A percentile compares a stretch with the other conserved stretches of the same genome.
These are phyloP conservation scores for Geococcyx californianus DNA, from an alignment of 2,113 vertebrate species.

Conservation along the genomic window DNA sequence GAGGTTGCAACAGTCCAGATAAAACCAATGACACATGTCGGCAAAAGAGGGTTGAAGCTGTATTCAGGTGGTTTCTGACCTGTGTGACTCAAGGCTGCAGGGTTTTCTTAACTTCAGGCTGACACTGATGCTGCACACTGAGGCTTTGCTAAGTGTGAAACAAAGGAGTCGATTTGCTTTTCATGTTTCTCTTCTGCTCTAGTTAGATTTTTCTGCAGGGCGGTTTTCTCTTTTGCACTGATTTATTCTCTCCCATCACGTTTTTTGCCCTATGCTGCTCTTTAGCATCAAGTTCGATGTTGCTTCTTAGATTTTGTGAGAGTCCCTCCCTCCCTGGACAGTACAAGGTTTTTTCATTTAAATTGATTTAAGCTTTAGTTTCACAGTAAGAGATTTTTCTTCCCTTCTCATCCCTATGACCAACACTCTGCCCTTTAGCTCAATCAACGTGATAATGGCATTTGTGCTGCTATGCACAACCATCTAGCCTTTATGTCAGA, in stretches of 20 bases:
- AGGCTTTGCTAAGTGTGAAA: conserved; percentile 13
- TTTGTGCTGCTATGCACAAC: conserved; percentile 1
- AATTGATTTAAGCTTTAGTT: conserved; percentile 29
- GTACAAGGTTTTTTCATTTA: not conserved
- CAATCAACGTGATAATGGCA: conserved; percentile 50
- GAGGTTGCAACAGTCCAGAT: not conserved
- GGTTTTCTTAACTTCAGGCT: not conserved
- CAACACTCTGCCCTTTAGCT: conserved; percentile 49
- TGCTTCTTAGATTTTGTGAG: not conserved
- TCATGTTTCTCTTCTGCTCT: conserved; percentile 25
- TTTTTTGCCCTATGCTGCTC: not conserved
- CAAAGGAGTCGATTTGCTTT: conserved; percentile 22
- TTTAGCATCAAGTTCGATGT: not conserved
- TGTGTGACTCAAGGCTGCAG: not conserved
- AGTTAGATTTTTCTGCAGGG: not conserved
- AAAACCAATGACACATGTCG: not conserved
- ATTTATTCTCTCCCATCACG: not conserved
- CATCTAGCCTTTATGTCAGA: conserved; percentile 11
- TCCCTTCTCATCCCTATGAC: not conserved
- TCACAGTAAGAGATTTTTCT: not conserved
- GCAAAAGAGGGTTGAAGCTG: not conserved
- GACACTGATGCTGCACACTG: not conserved
- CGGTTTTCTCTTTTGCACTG: not conserved
- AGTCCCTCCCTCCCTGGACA: not conserved
- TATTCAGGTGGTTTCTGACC: not conserved